A percentile compares a stretch with the other conserved stretches of the same genome.
Conservation (phyloP, 2,797 vertebrate species). For the Onychomys leucogaster region DNA sequence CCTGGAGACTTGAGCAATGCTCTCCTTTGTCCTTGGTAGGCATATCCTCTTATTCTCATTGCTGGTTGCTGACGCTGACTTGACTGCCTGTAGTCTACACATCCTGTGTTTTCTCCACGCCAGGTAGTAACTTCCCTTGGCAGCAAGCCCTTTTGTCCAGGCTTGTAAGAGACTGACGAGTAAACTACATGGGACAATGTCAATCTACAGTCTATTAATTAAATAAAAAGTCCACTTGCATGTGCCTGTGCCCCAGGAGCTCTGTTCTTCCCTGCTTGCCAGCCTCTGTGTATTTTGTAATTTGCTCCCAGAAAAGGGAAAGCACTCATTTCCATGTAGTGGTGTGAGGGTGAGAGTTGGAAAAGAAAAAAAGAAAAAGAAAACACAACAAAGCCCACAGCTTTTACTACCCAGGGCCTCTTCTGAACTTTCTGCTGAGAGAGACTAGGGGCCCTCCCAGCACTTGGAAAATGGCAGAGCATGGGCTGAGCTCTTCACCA, state of each 20-base stretch:
- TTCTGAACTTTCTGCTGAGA: conserved; percentile 38
- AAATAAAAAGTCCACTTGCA: background rate
- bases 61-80: background rate
- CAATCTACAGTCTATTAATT: background rate
- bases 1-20: too few species aligned
- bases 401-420: background rate
- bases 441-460: conserved; percentile 70
- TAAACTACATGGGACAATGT: background rate
- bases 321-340: background rate
- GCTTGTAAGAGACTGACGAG: background rate
- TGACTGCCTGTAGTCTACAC: background rate
- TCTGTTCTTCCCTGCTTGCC: background rate
- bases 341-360: conserved; percentile 2
- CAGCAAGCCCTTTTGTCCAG: background rate
- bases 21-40: background rate
- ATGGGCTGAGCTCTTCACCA: background rate
- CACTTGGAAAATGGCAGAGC: conserved; percentile 35
- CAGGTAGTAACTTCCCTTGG: background rate
- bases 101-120: background rate
- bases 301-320: conserved; percentile 27
- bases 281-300: background rate
- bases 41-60: too few species aligned
- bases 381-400: background rate
- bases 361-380: background rate
- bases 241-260: background rate